Evolutionary conservation across 2,113 vertebrate species (phyloP), one percentile per base, ranked within the genome.

Genomic region (Condylura cristata): DNA sequence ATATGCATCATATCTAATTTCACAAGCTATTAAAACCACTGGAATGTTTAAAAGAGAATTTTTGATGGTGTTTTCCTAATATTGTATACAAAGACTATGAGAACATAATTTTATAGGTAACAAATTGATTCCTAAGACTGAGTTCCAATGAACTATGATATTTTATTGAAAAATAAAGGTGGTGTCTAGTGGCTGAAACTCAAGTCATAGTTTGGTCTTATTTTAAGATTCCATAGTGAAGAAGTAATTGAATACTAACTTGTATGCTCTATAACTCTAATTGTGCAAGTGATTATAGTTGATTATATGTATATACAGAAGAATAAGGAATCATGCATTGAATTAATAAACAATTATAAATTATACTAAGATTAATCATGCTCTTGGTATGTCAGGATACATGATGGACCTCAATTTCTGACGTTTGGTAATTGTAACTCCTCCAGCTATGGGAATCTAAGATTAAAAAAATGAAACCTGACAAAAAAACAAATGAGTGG

Each of bases 121-220:
- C 26, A 89, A 86, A 32, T 66, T 74, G 74, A 74, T 0, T 79
- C 9, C 32, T 82, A 84, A 26, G 6, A 53, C 89, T 80, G 68
- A 88, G 51, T 39, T 90, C 86, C 90, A 63, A 56, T 90, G 53
- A 37, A 26, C 70, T 70, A 39, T 84, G 58, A 16, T 68, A 82
- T 91, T 96, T 93, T 87, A 91, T 28, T 89, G 75, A 95, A 96
- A 96, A 94, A 78, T 94, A 86, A 97, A 72, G 24, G 63, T 56
- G 72, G 51, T 87, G 83, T 89, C 0, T 16, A 65, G 87, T 78
- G 97, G 44, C n/a, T 58, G 61, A 93, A 84, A 51, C 6, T 70
- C 28, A 81, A n/a, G 53, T 63, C 16, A 61, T 17, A 89, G 20
- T 79, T 86, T 44, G 61, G 17, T 32, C 12, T 95, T 41, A 79